phyloP scores from a whole-genome alignment of 1,140 invertebrate species.

The Drosophila willistoni region DNA sequence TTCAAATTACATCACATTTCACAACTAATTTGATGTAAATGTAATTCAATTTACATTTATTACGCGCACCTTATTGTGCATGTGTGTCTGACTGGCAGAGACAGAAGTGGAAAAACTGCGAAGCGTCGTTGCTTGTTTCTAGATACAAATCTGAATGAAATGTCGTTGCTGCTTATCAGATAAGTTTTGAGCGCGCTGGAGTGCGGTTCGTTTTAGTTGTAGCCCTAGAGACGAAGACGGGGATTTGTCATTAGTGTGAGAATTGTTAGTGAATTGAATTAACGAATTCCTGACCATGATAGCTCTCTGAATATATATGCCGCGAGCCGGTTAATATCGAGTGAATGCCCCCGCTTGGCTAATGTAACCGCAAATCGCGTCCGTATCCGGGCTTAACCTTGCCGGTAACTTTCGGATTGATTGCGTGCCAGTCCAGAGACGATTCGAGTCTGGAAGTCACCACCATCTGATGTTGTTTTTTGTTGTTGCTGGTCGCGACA shows the following conservation, averaged over 20 bases:
- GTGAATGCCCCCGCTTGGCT: conserved; percentile 13
- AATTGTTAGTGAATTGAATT: conserved; percentile 11
- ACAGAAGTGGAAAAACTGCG: conserved; percentile 43
- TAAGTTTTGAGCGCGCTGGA: conserved; percentile 72
- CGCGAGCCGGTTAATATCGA: not conserved
- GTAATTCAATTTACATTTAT: not conserved
- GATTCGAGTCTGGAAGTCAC: conserved; percentile 33
- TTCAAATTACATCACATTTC: too few relatives aligned
- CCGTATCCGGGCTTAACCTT: conserved; percentile 38
- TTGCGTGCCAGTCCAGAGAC: conserved; percentile 63
- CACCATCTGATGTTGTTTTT: conserved; percentile 20
- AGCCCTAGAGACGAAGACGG: conserved; percentile 33
- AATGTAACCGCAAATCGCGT: conserved; percentile 10
- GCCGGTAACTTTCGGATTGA: conserved; percentile 50
- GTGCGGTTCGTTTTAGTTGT: conserved; percentile 51
- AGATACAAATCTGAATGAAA: conserved; percentile 78
- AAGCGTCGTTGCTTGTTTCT: conserved; percentile 48
- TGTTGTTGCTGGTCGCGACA: conserved; percentile 39
- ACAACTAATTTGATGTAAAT: too few relatives aligned
- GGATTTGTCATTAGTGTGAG: not conserved
- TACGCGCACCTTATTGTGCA: conserved; percentile 16
- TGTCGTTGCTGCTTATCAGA: conserved; percentile 75
- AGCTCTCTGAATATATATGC: not conserved
- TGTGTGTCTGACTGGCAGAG: conserved; percentile 17
- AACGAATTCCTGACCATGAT: not conserved